Evolutionary conservation across 2,888 invertebrate species (phyloP), one percentile per base, ranked within the genome.

Genomic region (Catotricha subobsoleta): DNA sequence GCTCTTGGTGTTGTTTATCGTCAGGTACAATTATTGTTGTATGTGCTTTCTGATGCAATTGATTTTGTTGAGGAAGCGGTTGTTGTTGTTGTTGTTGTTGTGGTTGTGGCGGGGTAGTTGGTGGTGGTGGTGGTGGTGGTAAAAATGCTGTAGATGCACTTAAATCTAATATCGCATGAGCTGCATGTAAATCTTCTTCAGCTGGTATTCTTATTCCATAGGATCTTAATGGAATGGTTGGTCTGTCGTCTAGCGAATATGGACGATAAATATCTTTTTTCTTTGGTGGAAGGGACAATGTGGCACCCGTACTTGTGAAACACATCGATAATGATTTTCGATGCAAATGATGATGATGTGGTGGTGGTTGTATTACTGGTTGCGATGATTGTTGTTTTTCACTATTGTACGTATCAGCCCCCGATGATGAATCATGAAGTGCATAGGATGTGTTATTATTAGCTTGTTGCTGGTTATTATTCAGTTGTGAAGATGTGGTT

Each of bases 261-360:
- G 88, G 88, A 46, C 87, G 70, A 61, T 87, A 88, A 52, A 88
- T 84, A 61, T 88, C 87, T 61, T 87, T 86, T 62, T 87, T 87
- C 62, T 87, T 87, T 3, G 87, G 87, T 47, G 88, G 87, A 54
- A 87, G 64, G 44, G 83, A 81, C 20, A 84, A 66, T 29, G 81
- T 73, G n/a, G 80, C 76, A 35, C 82, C 83, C 13, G 83, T 83
- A 61, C 83, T 84, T 40, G 83, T 84, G 60, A 80, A 84, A 56
- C 82, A 83, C 77, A 83, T 81, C 31, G 83, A 70, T 48, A 79
- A 67, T 45, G 82, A 80, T 62, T 82, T 81, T 58, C 74, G 54
- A 40, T 56, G 55, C 19, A 35, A 41, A 15, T 31, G 44, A 37
- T 39, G 46, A 55, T 49, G 20, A 55, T 48, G 55, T 50, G 42